Conservation (phyloP, 2,797 vertebrate species). For the Myripristis jacobus region DNA sequence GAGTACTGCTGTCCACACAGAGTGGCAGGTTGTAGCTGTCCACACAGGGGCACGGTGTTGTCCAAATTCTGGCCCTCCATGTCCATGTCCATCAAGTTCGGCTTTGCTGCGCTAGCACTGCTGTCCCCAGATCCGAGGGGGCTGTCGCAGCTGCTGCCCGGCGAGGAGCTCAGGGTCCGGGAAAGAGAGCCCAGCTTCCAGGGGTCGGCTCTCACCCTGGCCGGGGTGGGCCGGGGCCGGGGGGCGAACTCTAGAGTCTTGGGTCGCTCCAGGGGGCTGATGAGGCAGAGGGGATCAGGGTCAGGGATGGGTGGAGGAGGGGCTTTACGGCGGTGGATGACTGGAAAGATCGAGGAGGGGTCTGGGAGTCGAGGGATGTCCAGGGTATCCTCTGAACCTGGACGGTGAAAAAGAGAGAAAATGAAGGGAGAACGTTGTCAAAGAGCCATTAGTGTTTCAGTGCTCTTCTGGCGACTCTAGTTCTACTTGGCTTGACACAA, state of each 20-base stretch:
- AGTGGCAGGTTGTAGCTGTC: conserved; percentile 65
- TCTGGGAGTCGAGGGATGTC: conserved; percentile 87
- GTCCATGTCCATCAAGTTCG: conserved; percentile 92
- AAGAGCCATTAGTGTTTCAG: no score
- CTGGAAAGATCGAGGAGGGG: conserved; percentile 81
- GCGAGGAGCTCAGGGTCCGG: conserved; percentile 86
- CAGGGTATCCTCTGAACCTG: conserved; percentile 81
- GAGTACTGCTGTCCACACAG: conserved; percentile 80
- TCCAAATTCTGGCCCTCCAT: conserved; percentile 91
- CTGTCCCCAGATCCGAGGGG: conserved; percentile 82
- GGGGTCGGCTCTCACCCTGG: conserved; percentile 85
- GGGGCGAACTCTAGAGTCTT: conserved; percentile 91
- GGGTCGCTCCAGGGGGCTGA: conserved; percentile 84
- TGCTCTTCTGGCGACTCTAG: no score
- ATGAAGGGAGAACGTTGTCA: background rate
- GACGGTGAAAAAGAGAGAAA: background rate
- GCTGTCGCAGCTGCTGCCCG: conserved; percentile 87
- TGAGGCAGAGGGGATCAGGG: conserved; percentile 59
- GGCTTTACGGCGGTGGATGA: conserved; percentile 81
- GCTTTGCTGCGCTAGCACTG: conserved; percentile 60
- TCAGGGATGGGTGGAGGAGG: conserved; percentile 68
- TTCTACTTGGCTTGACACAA: no score
- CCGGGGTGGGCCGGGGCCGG: conserved; percentile 87
- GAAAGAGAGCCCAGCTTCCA: conserved; percentile 90
- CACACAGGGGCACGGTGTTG: conserved; percentile 88